These are phyloP conservation scores for Ceratothoa steindachneri DNA, from an alignment of 2,888 invertebrate genomes.

Conservation along the genomic window DNA sequence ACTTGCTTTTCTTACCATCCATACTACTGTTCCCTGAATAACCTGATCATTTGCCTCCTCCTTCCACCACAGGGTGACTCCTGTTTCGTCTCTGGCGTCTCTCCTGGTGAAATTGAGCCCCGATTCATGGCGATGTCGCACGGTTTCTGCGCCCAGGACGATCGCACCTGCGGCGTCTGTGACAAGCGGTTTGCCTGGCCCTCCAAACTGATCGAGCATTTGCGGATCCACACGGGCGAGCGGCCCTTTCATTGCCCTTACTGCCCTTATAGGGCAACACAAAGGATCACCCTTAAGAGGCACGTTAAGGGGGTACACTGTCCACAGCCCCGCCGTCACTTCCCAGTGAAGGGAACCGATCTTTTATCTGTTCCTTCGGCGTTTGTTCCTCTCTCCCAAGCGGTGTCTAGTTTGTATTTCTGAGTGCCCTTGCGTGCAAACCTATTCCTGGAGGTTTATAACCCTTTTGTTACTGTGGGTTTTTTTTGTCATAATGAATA, in stretches of 20 bases:
- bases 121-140: background rate
- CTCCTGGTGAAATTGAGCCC: background rate
- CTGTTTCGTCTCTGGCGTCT: background rate
- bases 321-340: no score
- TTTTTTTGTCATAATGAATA: no score
- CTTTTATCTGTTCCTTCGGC: no score
- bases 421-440: no score
- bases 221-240: slow-evolving; percentile 41
- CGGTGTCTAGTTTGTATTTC: no score
- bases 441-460: no score
- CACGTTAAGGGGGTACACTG: slow-evolving; percentile 18
- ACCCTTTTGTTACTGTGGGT: no score
- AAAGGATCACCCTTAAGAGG: slow-evolving; percentile 36
- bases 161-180: slow-evolving; percentile 9
- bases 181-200: slow-evolving; percentile 36
- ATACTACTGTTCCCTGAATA: no score
- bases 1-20: no score
- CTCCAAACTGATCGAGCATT: slow-evolving; percentile 32
- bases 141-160: background rate
- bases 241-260: slow-evolving; percentile 34
- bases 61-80: background rate
- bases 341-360: no score
- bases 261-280: slow-evolving; percentile 33
- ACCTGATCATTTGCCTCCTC: no score
- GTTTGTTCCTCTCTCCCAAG: no score